These are phyloP conservation scores for Xylota segnis DNA, from an alignment of 2,888 invertebrate species.

Conservation along the genomic window DNA sequence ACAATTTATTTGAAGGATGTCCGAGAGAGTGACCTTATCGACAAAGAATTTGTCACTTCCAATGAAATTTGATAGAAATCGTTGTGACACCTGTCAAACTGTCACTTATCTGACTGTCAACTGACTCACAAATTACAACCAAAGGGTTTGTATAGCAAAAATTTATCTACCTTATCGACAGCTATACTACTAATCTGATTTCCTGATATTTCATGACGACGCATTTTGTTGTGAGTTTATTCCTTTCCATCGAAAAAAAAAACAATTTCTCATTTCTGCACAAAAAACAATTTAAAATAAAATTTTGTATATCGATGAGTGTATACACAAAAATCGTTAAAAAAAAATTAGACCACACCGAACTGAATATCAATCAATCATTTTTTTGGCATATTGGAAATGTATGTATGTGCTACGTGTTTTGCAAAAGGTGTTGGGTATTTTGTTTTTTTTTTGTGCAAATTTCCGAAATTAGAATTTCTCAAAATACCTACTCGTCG, in stretches of 20 bases:
- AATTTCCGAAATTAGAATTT: slow-evolving; percentile 55
- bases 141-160: neutral
- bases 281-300: slow-evolving; percentile 1
- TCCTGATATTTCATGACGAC: slow-evolving; percentile 12
- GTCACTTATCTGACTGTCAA: neutral
- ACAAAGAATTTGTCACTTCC: too few species aligned
- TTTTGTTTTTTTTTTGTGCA: slow-evolving; percentile 38
- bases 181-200: neutral
- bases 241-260: neutral
- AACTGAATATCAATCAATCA: slow-evolving; percentile 60
- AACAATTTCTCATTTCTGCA: neutral
- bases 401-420: slow-evolving; percentile 2
- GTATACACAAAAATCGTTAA: neutral
- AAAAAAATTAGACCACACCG: slow-evolving; percentile 50
- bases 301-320: neutral
- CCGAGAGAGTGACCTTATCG: too few species aligned
- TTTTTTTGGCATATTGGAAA: slow-evolving; percentile 50
- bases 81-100: neutral
- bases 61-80: too few species aligned
- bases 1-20: neutral
- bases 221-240: neutral
- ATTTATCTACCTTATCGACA: neutral
- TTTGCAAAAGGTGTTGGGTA: slow-evolving; percentile 6
- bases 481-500: slow-evolving; percentile 37
- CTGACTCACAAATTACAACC: neutral